Evolutionary conservation across 92 coral and sea anemone species (phyloP), one percentile per base, ranked within the genome.

Genomic region (Nematostella vectensis): DNA sequence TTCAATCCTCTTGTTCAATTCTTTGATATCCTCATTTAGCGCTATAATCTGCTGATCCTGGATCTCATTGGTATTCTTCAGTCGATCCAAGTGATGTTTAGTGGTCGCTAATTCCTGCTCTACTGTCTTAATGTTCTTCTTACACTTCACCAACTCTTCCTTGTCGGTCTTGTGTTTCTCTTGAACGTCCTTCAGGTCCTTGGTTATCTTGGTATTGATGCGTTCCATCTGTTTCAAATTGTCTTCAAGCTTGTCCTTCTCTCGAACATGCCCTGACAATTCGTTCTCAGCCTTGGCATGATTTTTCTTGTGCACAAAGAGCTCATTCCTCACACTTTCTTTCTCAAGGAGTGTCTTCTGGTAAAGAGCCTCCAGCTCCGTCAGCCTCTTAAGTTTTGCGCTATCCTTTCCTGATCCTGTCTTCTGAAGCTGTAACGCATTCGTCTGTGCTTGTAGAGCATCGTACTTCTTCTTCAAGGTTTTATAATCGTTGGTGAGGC

Each of bases 301-400:
- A 65, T 85, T 85, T 31, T 78, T 83, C 42, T 76, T 82, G 29
- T 70, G 70, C 47, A 64, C 57, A 20, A 78, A 55, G 47, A 69
- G 53, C 53, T 85, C 88, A 25, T 72, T 76, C n/a, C 75, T 67
- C 19, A 77, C 83, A 3, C 67, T 74, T 47, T 85, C 95, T 45
- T 85, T 85, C 20, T 85, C 95, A 30, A 83, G 71, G 3, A 80
- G 44, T 4, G 75, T 81, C n/a, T 64, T 67, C 55, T 85, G 95
- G 27, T 70, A 76, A 6, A 60, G 61, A 16, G 77, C 71, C 47
- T 85, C 95, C n/a, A 85, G 71, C 3, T 85, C 95, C 23, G 73
- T 69, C 16, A 75, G 62, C 50, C 70, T 80, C 75, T 68, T 85
- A 26, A 74, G 40, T 61, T 80, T 80, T 44, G 74, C 83, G 2